Conservation (phyloP, 2,797 vertebrate genomes). For the Petrocephalus schoutedeni region DNA sequence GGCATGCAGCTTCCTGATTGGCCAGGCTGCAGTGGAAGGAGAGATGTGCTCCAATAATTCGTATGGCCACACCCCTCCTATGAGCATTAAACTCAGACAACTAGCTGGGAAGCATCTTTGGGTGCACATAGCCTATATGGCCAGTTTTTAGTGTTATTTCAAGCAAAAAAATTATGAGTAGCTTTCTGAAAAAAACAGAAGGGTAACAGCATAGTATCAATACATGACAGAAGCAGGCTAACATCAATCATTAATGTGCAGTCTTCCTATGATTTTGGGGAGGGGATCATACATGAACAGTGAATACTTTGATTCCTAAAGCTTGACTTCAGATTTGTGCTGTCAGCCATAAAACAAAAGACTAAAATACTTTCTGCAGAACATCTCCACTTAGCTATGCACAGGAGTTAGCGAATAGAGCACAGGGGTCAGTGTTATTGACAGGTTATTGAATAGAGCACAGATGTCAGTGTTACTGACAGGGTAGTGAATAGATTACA, state of each 20-base stretch:
- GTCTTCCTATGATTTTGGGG: background rate
- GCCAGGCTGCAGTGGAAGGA: constrained; percentile 41
- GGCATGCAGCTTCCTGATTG: constrained; percentile 30
- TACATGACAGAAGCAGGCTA: background rate
- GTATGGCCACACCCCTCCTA: background rate
- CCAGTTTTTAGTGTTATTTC: background rate
- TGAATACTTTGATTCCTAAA: background rate
- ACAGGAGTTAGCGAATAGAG: background rate
- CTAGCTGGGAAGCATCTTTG: background rate
- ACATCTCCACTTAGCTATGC: background rate
- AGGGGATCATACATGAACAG: background rate
- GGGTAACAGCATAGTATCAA: background rate
- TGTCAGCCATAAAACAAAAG: background rate
- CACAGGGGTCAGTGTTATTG: too few species aligned
- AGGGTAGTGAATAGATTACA: too few species aligned
- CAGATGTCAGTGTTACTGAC: too few species aligned
- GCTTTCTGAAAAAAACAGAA: background rate
- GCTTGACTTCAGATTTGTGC: background rate
- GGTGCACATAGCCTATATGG: background rate
- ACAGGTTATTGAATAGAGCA: too few species aligned
- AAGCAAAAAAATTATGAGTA: background rate
- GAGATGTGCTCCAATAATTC: constrained; percentile 46
- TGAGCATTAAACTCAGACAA: background rate
- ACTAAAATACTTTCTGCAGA: background rate
- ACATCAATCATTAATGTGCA: background rate